Conservation (phyloP, 1,140 invertebrate species). For the Euwallacea fornicatus region DNA sequence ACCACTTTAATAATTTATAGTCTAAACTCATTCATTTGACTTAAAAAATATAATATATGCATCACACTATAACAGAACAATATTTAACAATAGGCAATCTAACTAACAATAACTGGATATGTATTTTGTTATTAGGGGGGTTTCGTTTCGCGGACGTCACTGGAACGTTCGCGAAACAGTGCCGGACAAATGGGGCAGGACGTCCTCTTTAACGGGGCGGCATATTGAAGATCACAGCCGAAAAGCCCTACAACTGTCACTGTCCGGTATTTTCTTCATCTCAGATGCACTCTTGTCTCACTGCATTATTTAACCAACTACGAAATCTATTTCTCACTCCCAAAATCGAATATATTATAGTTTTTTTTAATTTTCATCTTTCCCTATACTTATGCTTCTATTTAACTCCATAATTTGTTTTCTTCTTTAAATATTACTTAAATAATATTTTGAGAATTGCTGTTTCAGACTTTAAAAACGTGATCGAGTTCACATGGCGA, state of each 20-base stretch:
- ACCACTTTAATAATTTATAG: conserved; percentile 44
- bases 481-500: conserved; percentile 48
- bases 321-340: conserved; percentile 45
- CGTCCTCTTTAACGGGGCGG: conserved; percentile 42
- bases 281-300: conserved; percentile 37
- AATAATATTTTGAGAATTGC: conserved; percentile 55
- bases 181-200: conserved; percentile 3
- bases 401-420: conserved; percentile 41
- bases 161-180: neutral
- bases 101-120: conserved; percentile 55
- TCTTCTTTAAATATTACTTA: conserved; percentile 50
- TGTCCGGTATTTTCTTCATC: conserved; percentile 25
- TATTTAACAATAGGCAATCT: conserved; percentile 52
- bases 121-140: conserved; percentile 53
- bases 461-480: conserved; percentile 54
- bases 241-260: conserved; percentile 41
- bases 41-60: conserved; percentile 10
- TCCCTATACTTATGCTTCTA: conserved; percentile 24
- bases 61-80: conserved; percentile 54
- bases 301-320: conserved; percentile 40
- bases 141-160: conserved; percentile 16
- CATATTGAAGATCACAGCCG: conserved; percentile 52
- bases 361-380: conserved; percentile 41
- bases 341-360: conserved; percentile 45
- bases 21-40: conserved; percentile 46